Evolutionary conservation across 2,113 vertebrate genomes (phyloP), one percentile per base, ranked within the genome.

Genomic region (Lates calcarifer): DNA sequence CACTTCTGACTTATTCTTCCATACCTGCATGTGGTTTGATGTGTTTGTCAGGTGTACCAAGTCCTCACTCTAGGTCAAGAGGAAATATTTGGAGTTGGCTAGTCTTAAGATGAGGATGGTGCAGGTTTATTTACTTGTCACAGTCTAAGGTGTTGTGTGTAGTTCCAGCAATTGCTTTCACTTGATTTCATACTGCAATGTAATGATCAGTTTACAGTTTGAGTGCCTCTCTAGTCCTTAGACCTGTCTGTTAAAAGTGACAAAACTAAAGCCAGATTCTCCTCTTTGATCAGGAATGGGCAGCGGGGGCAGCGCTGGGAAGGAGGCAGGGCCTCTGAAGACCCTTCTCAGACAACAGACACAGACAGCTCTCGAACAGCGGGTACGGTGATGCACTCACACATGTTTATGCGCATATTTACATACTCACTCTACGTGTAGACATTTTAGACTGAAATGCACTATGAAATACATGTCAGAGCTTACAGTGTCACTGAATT

Each of bases 321-420:
- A 98, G 95, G 98, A 99, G 91, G 97, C 96, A 33, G 98, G 96
- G 65, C 96, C 97, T 29, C 94, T 99, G 92, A 99, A 99, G 96
- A 96, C 96, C 61, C 96, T 99, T 14, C 92, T 99, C 82, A 96
- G 98, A 84, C 98, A 99, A 64, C 98, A 99, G 94, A 99, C 98
- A 0, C 98, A 99, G 84, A 96, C 97, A 15, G 97, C 98, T 64
- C 90, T 99, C 81, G 98, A 99, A 45, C 98, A 99, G 92, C 96
- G 98, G 97, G 98, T 99, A 98, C 91, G 79, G 43, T 49, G 90
- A 88, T 62, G 49, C 8, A 1, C 28, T 37, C 62, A 43, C 37
- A 66, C 69, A 13, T 41, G 15, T 72, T 66, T 41, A 62, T n/a
- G 53, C 39, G 47, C 18, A 2, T 70, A 57, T 51, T 71, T 22